phyloP scores from a whole-genome alignment of 2,888 invertebrate genomes.

The Icerya purchasi region DNA sequence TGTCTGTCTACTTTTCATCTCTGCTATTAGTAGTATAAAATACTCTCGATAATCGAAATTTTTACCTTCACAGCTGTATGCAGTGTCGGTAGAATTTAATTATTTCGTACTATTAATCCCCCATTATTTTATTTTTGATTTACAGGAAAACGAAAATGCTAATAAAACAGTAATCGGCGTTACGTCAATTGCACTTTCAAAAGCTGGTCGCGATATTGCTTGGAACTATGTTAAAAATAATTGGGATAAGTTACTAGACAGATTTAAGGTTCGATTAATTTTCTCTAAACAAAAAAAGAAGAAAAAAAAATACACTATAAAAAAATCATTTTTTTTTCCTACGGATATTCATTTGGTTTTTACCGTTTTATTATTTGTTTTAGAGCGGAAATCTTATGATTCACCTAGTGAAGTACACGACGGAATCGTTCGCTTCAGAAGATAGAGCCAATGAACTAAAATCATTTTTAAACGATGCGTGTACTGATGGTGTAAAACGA shows the following conservation, averaged over 20 bases:
- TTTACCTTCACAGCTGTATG: too few species aligned
- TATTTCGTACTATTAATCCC: not conserved
- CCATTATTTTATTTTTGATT: not conserved
- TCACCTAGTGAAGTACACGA: conserved; percentile 60
- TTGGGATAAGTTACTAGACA: conserved; percentile 48
- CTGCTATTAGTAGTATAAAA: too few species aligned
- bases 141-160: conserved; percentile 64
- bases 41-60: too few species aligned
- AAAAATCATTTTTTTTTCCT: not conserved
- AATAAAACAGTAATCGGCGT: conserved; percentile 83
- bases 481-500: conserved; percentile 61
- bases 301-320: too few species aligned
- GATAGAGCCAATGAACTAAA: conserved; percentile 61
- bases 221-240: conserved; percentile 82
- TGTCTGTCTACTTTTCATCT: too few species aligned
- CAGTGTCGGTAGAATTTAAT: not conserved
- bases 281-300: too few species aligned
- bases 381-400: conserved; percentile 61
- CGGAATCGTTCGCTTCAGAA: conserved; percentile 73
- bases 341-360: not conserved
- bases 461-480: conserved; percentile 50
- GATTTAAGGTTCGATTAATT: conserved; percentile 67
- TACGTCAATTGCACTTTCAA: conserved; percentile 59
- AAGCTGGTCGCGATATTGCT: conserved; percentile 58
- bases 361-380: too few species aligned